Base-by-base conservation (phyloP, 2,113 vertebrate species). In the Hymenochirus boettgeri region DNA sequence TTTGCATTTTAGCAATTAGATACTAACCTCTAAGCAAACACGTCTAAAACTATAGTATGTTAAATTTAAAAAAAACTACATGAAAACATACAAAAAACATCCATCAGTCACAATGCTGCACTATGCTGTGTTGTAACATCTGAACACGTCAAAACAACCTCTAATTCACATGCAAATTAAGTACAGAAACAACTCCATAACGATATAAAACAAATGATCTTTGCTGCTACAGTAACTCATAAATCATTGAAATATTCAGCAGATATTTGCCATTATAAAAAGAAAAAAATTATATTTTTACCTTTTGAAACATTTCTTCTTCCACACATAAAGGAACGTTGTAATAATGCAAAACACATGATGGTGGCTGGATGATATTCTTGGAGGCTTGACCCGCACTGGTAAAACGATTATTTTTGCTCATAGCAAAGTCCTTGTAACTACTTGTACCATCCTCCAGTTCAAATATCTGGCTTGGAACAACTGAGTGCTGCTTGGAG, bases 341-440 rank as follows among this genome's bases (percentile, higher is more conserved):
- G 63, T 98, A 98, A 73, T 93, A 98, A 76, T 98, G 96, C 22
- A 98, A 82, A 56, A 98, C 95, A 21, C 93, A 96, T 3, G 96
- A 96, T 0, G 96, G 95, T 2, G 96, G 94, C 42, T 97, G 96
- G 73, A 98, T 98, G 79, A 97, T 97, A 79, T 98, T 98, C 77
- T 97, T 98, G 62, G 95, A 96, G 3, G 94, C 95, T 64, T 98
- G 96, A 17, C 94, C 96, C 5, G 92, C 94, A 57, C 93, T 97
- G 76, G 92, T 95, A 80, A 98, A 98, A 22, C 96, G 91, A 77
- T 98, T 98, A 73, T 98, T 98, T 73, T 96, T 91, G 55, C 93
- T 97, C 93, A 96, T 95, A 73, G 93, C 90, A 65, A 98, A 98
- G 85, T 98, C 95, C 74, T 96, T 95, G 61, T 97, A 98, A 81